These are phyloP conservation scores for Aegypius monachus DNA, from an alignment of 2,113 vertebrate genomes.

Conservation along the genomic window DNA sequence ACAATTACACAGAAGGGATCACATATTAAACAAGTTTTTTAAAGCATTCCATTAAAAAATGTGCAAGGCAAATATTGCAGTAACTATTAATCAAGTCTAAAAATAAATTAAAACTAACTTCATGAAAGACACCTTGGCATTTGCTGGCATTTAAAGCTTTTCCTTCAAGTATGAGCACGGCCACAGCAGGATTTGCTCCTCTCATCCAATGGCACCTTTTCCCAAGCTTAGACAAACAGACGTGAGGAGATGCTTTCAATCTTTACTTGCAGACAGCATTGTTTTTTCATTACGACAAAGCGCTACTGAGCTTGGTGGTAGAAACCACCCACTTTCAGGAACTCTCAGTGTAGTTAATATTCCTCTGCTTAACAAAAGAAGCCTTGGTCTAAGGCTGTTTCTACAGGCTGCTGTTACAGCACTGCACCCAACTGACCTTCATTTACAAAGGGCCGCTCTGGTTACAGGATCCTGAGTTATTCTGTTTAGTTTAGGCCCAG, in stretches of 20 bases:
- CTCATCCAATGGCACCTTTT: slow-evolving; percentile 31
- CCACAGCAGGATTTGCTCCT: slow-evolving; percentile 47
- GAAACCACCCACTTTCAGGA: slow-evolving; percentile 52
- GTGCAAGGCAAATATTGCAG: slow-evolving; percentile 32
- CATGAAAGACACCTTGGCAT: neutral
- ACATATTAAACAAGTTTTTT: slow-evolving; percentile 3
- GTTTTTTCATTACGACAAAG: slow-evolving; percentile 57
- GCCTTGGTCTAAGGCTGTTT: neutral
- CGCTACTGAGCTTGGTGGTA: neutral
- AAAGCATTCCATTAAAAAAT: slow-evolving; percentile 24
- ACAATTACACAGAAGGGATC: slow-evolving; percentile 8
- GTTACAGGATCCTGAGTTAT: neutral
- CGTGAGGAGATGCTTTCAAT: slow-evolving; percentile 40
- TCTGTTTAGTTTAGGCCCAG: neutral
- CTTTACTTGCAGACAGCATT: slow-evolving; percentile 47
- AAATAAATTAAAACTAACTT: slow-evolving; percentile 52
- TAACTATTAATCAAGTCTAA: slow-evolving; percentile 41
- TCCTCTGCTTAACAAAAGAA: neutral
- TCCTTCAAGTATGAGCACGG: slow-evolving; percentile 45
- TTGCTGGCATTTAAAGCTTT: slow-evolving; percentile 21
- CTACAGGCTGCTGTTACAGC: neutral
- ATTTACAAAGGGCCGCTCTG: neutral
- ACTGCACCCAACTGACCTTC: neutral
- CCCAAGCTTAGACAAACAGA: slow-evolving; percentile 29
- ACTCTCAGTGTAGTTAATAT: slow-evolving; percentile 2